Evolutionary conservation across 2,888 invertebrate species (phyloP).

Genomic region (Polietes domitor): DNA sequence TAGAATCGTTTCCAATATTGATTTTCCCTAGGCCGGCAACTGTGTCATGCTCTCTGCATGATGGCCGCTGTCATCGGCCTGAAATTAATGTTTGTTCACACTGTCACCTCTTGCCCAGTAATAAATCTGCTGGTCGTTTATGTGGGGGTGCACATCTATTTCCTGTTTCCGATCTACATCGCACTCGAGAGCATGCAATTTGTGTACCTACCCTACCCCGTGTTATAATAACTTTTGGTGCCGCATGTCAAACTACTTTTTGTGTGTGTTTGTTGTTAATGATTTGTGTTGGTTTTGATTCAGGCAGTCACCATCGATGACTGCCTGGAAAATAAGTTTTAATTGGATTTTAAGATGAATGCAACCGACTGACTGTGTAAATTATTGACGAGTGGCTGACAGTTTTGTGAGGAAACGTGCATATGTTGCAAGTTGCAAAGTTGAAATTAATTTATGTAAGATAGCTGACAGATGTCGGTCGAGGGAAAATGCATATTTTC

Average conservation of each 20-base stretch:
- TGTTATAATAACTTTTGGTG: background rate
- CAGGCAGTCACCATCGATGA: conserved; percentile 12
- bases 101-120: background rate
- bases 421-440: conserved; percentile 16
- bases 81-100: background rate
- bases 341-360: conserved; percentile 38
- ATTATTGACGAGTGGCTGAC: conserved; percentile 31
- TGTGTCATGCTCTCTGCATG: conserved; percentile 22
- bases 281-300: conserved; percentile 18
- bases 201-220: background rate
- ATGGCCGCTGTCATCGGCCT: background rate
- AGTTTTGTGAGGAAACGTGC: conserved; percentile 11
- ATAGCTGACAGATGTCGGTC: background rate
- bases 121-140: background rate
- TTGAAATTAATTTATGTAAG: conserved; percentile 14
- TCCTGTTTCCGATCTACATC: background rate
- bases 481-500: background rate
- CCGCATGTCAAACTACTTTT: conserved; percentile 4
- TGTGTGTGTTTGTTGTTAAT: background rate
- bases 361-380: conserved; percentile 4
- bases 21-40: conserved; percentile 37
- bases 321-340: conserved; percentile 18
- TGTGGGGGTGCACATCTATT: background rate
- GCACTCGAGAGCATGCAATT: background rate
- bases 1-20: conserved; percentile 48